These are phyloP conservation scores for Sebastes dallii DNA, from an alignment of 2,797 vertebrate genomes.

Conservation along the genomic window DNA sequence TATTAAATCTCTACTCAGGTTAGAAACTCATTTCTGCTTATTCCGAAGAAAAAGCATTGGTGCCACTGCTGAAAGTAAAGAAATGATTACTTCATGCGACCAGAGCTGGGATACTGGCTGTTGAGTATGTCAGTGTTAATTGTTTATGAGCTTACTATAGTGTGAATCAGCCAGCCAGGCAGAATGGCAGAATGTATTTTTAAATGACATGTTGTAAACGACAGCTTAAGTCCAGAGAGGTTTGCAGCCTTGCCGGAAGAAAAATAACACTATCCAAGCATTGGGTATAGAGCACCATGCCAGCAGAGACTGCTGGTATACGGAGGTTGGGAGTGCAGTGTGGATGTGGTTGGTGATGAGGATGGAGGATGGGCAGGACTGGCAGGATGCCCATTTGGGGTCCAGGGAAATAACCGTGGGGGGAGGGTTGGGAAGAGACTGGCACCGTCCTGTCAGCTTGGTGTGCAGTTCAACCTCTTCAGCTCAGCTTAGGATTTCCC, in stretches of 20 bases:
- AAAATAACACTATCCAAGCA: slow-evolving; percentile 2
- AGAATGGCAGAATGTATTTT: slow-evolving; percentile 6
- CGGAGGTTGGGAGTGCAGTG: slow-evolving; percentile 32
- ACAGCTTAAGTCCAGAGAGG: slow-evolving; percentile 23
- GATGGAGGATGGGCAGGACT: slow-evolving; percentile 69
- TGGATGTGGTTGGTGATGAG: slow-evolving; percentile 50
- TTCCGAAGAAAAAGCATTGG: not conserved
- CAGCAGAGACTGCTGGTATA: slow-evolving; percentile 46
- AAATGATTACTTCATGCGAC: not conserved
- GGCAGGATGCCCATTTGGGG: slow-evolving; percentile 73
- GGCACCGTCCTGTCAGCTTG: slow-evolving; percentile 56
- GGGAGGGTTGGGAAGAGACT: slow-evolving; percentile 54
- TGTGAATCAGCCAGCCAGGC: not conserved
- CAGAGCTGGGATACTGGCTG: too few relatives aligned
- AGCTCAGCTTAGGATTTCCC: slow-evolving; percentile 50
- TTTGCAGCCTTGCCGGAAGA: slow-evolving; percentile 19
- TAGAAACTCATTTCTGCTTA: not conserved
- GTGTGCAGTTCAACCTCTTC: slow-evolving; percentile 44
- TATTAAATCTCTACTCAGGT: not conserved
- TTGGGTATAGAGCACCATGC: slow-evolving; percentile 17
- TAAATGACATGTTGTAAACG: slow-evolving; percentile 6
- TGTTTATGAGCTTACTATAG: not conserved
- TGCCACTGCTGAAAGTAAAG: not conserved
- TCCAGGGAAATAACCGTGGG: slow-evolving; percentile 71
- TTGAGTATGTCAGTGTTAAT: not conserved